A percentile compares a stretch with the other conserved stretches of the same genome.
Evolutionary conservation across 2,113 vertebrate genomes (phyloP).

Genomic region (Cynoglossus semilaevis): DNA sequence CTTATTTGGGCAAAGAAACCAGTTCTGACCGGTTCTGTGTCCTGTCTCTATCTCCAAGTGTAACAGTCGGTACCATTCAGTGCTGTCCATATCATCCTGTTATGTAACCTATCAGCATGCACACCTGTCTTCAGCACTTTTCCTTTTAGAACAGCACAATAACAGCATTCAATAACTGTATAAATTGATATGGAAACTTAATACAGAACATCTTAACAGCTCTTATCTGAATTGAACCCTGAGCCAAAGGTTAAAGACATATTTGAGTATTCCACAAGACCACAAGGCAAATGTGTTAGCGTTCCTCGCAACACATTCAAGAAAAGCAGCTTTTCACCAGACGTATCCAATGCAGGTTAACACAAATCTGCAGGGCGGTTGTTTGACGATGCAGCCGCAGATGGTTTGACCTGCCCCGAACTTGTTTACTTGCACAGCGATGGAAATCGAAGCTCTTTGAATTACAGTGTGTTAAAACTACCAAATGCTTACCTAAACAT

Average conservation of each 20-base stretch:
- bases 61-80: too few species aligned
- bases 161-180: too few species aligned
- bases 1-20: too few species aligned
- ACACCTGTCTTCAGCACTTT: too few species aligned
- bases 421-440: constrained; percentile 1
- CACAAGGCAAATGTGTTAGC: constrained; percentile 26
- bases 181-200: too few species aligned
- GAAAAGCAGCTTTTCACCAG: constrained; percentile 17
- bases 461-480: neutral
- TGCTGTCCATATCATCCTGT: too few species aligned
- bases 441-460: neutral
- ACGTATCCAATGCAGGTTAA: constrained; percentile 13
- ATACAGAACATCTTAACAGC: too few species aligned
- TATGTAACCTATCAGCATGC: too few species aligned
- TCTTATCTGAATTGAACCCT: constrained; percentile 65
- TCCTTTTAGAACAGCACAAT: too few species aligned
- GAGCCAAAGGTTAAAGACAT: constrained; percentile 66
- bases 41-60: too few species aligned
- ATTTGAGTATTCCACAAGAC: constrained; percentile 49
- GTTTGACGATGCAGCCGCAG: constrained; percentile 12
- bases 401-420: constrained; percentile 15
- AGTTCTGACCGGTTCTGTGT: too few species aligned
- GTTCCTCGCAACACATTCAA: constrained; percentile 30
- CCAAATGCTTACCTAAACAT: too few species aligned
- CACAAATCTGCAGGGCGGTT: constrained; percentile 11